Percentiles rank a stretch among this genome's conserved stretches.
phyloP scores from a whole-genome alignment of 2,888 invertebrate genomes.

The Phalera bucephala region DNA sequence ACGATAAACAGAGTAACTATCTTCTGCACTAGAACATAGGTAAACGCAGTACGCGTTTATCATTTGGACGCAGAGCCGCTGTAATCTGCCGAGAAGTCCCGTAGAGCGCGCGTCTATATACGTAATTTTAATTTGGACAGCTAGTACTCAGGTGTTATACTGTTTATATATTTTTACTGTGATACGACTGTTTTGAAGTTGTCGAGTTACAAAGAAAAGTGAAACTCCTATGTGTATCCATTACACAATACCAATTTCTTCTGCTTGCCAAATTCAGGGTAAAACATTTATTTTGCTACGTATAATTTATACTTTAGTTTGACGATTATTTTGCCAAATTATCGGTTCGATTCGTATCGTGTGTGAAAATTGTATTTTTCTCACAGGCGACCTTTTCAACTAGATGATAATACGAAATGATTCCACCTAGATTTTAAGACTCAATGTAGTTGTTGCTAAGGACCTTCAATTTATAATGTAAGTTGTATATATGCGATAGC shows the following conservation, averaged over 20 bases:
- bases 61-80: no score
- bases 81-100: no score
- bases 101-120: no score
- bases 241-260: slow-evolving; percentile 11
- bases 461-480: slow-evolving; percentile 61
- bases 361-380: slow-evolving; percentile 32
- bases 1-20: no score
- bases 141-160: no score
- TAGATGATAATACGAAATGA: slow-evolving; percentile 56
- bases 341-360: slow-evolving; percentile 14
- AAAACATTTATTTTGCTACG: slow-evolving; percentile 19
- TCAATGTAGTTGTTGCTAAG: slow-evolving; percentile 70
- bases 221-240: neutral
- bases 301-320: slow-evolving; percentile 9
- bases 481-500: slow-evolving; percentile 73
- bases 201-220: slow-evolving; percentile 12
- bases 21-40: no score
- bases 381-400: slow-evolving; percentile 23
- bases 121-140: no score
- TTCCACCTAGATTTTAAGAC: slow-evolving; percentile 78
- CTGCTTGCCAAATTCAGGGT: slow-evolving; percentile 15
- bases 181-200: slow-evolving; percentile 1
- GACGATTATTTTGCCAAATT: slow-evolving; percentile 17
- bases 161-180: neutral
- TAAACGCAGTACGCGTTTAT: no score